Evolutionary conservation across 2,888 invertebrate species (phyloP), one percentile per base, ranked within the genome.

Genomic region (Abrostola triplasia): DNA sequence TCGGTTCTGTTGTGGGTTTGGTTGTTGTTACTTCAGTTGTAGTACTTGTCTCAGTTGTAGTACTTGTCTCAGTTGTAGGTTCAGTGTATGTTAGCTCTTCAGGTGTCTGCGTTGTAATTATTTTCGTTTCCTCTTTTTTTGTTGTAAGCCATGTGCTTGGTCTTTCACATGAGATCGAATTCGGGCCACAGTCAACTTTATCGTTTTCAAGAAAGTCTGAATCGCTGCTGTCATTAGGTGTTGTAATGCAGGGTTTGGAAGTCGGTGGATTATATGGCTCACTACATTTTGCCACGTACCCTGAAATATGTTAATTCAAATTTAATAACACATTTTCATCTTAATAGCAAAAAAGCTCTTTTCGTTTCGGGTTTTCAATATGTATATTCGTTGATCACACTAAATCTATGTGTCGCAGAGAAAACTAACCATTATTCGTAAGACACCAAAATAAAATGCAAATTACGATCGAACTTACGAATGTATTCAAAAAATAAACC

Each of bases 81-180:
- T 24, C 44, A 5, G 44, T 24, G 24, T 24, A 24, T 24, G 24
- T 24, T 24, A 4, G 24, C 24, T 24, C 24, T 24, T 24, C 24
- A 24, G 24, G 24, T 24, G 1, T 24, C 38, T 38, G 36, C n/a
- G n/a, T n/a, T 8, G 5, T 24, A 42, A 13, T 47, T 37, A 8
- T 35, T 36, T 37, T 24, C 0, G 48, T 58, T 56, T 53, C 36
- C 36, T 36, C 12, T 8, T 9, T 5, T 9, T n/a, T 7, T 10
- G 66, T 73, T 1, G 68, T 70, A 9, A 57, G 37, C 70, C 70
- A 73, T 0, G 74, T 40, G 0, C 41, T 36, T 48, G 70, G 74
- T 24, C 69, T 47, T 0, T 70, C 60, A 55, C 73, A 70, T n/a
- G 50, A 60, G 13, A 54, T 50, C 48, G 38, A 0, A 10, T 38